Evolutionary conservation across 1,140 invertebrate species (phyloP), one percentile per base, ranked within the genome.

Genomic region (Amphibalanus amphitrite): DNA sequence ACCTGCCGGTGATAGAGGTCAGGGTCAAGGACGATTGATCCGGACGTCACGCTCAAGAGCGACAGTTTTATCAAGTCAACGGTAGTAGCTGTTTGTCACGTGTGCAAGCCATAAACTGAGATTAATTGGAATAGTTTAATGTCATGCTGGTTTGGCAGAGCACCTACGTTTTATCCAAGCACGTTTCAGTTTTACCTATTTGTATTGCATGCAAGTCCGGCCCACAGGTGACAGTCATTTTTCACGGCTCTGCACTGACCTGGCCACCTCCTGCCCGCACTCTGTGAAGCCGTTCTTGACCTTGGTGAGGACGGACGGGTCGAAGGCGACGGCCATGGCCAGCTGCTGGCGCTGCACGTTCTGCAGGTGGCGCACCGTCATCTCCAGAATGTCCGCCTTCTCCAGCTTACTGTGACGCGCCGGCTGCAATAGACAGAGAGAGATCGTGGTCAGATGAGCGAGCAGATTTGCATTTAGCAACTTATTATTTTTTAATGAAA

Each of bases 331-430:
- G 17, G 90, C 89, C 72, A 88, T 85, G 28, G 87, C 88, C 84
- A 77, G 71, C 71, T 77, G 81, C 76, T 81, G 80, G 20, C 73
- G 71, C 71, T 76, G 73, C 13, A 93, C 82, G 4, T 86, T 87
- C 79, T 93, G 90, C 73, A 96, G 81, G 80, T 96, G 91, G 79
- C 94, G 93, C 25, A 97, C 93, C 0, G 95, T 95, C 89, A 97
- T 92, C 81, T 98, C 95, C 69, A 97, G 82, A 71, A 97, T 97
- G 78, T 97, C 95, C 0, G 95, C 95, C 81, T 98, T 98, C 80
- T 97, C 95, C 47, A 97, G 80, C 79, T 97, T 97, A 4, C 92
- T 92, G 75, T 74, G 74, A 3, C 73, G 74, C 17, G 75, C 69
- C 0, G 75, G 75, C 75, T 76, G 74, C 28, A 67, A 67, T 25